Evolutionary conservation across 2,888 invertebrate genomes (phyloP).

Genomic region (Drosophila monieri): DNA sequence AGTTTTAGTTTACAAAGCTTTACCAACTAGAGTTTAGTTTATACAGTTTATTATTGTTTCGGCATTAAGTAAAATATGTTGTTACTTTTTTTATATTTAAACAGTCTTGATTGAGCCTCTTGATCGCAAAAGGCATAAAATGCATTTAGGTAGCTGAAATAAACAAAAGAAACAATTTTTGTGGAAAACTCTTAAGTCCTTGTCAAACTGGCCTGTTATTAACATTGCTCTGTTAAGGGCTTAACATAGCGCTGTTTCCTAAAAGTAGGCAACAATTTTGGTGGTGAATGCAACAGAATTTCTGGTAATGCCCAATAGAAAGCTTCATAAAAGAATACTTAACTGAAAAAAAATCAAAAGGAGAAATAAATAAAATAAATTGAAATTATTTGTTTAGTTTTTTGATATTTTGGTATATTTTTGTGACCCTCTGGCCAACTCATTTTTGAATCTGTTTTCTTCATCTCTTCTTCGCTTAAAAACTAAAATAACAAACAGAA

Average conservation of each 20-base stretch:
- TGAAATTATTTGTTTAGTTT: conserved; percentile 45
- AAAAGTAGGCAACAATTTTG: conserved; percentile 41
- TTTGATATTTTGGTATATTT: conserved; percentile 56
- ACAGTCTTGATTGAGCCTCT: conserved; percentile 77
- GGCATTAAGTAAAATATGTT: conserved; percentile 59
- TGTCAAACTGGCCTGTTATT: background rate
- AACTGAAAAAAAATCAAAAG: conserved; percentile 4
- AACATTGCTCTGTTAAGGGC: background rate
- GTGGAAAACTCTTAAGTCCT: background rate
- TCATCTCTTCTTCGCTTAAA: conserved; percentile 45
- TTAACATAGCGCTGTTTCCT: background rate
- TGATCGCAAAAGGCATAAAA: conserved; percentile 55
- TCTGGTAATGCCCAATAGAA: background rate
- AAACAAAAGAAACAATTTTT: background rate
- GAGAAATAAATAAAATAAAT: conserved; percentile 44
- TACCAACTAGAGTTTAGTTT: conserved; percentile 47
- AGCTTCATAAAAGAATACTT: background rate
- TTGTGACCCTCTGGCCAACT: conserved; percentile 35
- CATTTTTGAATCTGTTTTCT: conserved; percentile 22
- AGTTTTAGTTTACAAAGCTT: conserved; percentile 59
- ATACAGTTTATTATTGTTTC: conserved; percentile 50
- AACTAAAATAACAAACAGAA: conserved; percentile 79
- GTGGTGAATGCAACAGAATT: background rate
- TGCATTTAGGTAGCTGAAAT: conserved; percentile 38
- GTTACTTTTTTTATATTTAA: conserved; percentile 54